A percentile compares a stretch with the other conserved stretches of the same genome.
Evolutionary conservation across 2,888 invertebrate species (phyloP).

Genomic region (Nebria brevicollis): DNA sequence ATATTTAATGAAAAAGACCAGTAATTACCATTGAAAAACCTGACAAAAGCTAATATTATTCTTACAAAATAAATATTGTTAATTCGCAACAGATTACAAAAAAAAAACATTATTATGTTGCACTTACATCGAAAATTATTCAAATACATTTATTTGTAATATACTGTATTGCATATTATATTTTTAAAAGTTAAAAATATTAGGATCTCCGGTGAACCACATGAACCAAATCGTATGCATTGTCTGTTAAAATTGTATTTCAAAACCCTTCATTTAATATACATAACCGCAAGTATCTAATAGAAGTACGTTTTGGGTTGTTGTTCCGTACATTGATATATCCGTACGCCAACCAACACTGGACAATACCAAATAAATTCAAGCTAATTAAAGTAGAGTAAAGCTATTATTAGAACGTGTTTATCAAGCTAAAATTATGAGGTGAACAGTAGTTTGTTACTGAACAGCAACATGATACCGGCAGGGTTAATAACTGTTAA

Average conservation of each 20-base stretch:
- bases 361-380: background rate
- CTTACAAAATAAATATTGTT: background rate
- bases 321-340: background rate
- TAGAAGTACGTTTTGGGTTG: too few species aligned
- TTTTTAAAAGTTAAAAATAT: too few species aligned
- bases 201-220: too few species aligned
- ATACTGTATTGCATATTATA: too few species aligned
- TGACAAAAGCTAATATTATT: background rate
- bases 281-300: too few species aligned
- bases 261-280: too few species aligned
- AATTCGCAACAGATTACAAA: too few species aligned
- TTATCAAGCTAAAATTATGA: background rate
- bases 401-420: background rate
- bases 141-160: too few species aligned
- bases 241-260: too few species aligned
- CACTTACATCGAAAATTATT: too few species aligned
- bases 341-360: background rate
- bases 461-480: background rate
- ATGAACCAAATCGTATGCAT: too few species aligned
- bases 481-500: background rate
- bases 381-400: background rate
- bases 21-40: background rate
- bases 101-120: too few species aligned
- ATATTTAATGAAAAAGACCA: conserved; percentile 21
- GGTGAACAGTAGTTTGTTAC: background rate